Conservation (phyloP, 2,888 invertebrate species). For the Orchesellides sinensis region DNA sequence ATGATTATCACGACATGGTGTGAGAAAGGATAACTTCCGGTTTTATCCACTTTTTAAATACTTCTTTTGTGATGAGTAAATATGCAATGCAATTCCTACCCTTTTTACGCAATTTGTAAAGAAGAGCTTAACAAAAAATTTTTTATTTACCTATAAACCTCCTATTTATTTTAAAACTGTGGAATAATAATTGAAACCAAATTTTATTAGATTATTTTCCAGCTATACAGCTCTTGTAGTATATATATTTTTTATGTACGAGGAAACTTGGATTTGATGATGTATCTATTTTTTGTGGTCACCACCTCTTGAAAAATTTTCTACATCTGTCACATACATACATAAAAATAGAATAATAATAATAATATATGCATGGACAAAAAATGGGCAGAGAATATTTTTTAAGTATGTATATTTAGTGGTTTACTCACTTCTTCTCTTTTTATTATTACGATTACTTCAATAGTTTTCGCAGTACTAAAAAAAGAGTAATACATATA, state of each 20-base stretch:
- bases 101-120: too few species aligned
- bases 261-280: constrained; percentile 37
- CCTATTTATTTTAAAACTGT: too few species aligned
- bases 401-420: constrained; percentile 45
- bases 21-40: too few species aligned
- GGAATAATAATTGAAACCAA: too few species aligned
- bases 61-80: too few species aligned
- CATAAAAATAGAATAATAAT: constrained; percentile 2
- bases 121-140: too few species aligned
- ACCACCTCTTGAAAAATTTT: constrained; percentile 58
- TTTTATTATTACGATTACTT: constrained; percentile 39
- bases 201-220: too few species aligned
- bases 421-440: constrained; percentile 44
- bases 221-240: too few species aligned
- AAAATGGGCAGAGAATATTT: constrained; percentile 39
- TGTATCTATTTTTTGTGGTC: constrained; percentile 56
- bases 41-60: too few species aligned
- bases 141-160: too few species aligned
- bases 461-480: constrained; percentile 26
- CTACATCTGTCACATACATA: constrained; percentile 54
- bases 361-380: constrained; percentile 52
- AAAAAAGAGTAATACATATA: constrained; percentile 16
- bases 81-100: too few species aligned
- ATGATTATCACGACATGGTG: too few species aligned
- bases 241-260: constrained; percentile 12